Evolutionary conservation across 2,888 invertebrate species (phyloP).

Genomic region (Idaea aversata): DNA sequence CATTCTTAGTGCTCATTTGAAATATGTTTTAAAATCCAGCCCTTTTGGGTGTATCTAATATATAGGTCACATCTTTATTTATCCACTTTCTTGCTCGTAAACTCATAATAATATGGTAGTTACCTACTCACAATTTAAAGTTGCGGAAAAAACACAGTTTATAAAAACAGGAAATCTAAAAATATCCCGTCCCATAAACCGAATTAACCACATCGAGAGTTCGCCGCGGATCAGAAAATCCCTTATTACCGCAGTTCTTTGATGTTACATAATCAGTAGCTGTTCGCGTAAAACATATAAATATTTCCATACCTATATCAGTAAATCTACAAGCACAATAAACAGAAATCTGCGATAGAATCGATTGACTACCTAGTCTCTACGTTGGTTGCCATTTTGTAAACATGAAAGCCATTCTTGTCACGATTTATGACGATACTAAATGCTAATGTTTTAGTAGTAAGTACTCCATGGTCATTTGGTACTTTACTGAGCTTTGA

Average conservation of each 20-base stretch:
- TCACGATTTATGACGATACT: slow-evolving; percentile 38
- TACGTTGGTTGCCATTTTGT: slow-evolving; percentile 11
- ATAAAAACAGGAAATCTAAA: not conserved
- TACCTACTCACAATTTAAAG: not conserved
- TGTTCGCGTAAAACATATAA: not conserved
- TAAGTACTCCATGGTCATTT: slow-evolving; percentile 8
- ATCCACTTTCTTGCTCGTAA: not conserved
- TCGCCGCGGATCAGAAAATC: not conserved
- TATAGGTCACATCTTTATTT: no score
- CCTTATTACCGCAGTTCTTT: not conserved
- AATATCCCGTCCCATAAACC: not conserved
- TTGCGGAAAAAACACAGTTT: not conserved
- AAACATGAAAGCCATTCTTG: slow-evolving; percentile 20
- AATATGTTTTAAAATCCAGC: no score
- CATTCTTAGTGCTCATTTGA: no score
- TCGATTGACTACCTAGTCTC: no score
- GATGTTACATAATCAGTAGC: not conserved
- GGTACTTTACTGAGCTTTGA: slow-evolving; percentile 7
- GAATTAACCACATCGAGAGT: not conserved
- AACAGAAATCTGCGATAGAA: no score
- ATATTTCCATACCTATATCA: not conserved
- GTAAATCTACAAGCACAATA: not conserved
- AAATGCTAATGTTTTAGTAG: slow-evolving; percentile 29
- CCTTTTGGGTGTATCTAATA: no score
- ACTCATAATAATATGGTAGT: not conserved